Evolutionary conservation across 2,797 vertebrate genomes (phyloP).

Genomic region (Crypturellus tataupa): DNA sequence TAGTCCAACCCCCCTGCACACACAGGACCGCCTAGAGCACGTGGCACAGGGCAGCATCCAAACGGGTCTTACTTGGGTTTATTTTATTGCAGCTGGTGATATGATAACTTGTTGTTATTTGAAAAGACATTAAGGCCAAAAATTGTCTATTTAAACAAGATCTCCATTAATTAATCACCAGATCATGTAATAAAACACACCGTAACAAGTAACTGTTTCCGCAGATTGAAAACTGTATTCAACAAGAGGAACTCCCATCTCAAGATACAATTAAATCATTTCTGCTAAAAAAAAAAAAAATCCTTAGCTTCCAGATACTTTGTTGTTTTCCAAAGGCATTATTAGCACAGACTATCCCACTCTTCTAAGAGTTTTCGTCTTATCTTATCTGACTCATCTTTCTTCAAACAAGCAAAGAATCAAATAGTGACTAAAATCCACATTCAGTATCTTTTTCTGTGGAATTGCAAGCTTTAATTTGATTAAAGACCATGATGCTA

Average conservation of each 20-base stretch:
- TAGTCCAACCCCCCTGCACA: too few species aligned
- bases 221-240: background rate
- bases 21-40: too few species aligned
- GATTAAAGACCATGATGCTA: rapidly evolving
- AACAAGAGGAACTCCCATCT: background rate
- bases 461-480: constrained; percentile 17
- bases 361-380: background rate
- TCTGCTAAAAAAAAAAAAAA: background rate
- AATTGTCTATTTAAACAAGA: background rate
- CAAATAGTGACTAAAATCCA: background rate
- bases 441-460: background rate
- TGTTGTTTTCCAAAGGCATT: background rate
- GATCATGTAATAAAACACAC: background rate
- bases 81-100: background rate
- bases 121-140: background rate
- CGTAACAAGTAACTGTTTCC: background rate
- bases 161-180: background rate
- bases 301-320: background rate
- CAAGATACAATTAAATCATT: background rate
- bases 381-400: background rate
- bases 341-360: background rate
- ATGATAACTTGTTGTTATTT: background rate
- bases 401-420: background rate
- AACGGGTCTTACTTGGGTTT: background rate
- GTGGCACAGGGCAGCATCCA: too few species aligned